phyloP scores from a whole-genome alignment of 2,888 invertebrate genomes.

The Agrenia bidenticulata region DNA sequence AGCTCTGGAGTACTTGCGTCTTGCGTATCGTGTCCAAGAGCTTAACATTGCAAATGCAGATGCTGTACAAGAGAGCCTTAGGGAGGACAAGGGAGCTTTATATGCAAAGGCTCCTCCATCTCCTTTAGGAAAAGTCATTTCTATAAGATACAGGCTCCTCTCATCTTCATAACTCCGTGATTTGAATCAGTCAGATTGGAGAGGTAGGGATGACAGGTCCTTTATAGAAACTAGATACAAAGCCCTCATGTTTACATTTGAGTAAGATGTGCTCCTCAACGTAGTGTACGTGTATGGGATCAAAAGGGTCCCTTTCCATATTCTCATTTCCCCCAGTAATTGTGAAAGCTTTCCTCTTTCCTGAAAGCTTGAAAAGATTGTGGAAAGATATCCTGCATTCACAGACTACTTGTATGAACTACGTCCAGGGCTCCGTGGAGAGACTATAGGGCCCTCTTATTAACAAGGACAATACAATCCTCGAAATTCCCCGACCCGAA shows the following conservation, averaged over 20 bases:
- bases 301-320: not conserved
- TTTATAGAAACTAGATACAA: too few relatives aligned
- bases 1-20: not conserved
- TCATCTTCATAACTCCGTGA: not conserved
- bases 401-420: not conserved
- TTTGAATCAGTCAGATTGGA: too few relatives aligned
- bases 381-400: not conserved
- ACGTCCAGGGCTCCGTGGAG: not conserved
- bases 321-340: too few relatives aligned
- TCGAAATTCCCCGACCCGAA: conserved; percentile 17
- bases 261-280: not conserved
- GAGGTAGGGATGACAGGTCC: too few relatives aligned
- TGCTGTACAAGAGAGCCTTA: not conserved
- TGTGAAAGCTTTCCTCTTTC: too few relatives aligned
- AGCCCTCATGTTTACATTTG: not conserved
- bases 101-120: too few relatives aligned
- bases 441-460: conserved; percentile 3
- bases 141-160: too few relatives aligned
- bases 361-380: too few relatives aligned
- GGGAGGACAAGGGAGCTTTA: not conserved
- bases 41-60: not conserved
- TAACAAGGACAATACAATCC: not conserved
- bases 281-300: not conserved
- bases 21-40: not conserved
- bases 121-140: too few relatives aligned